Percentiles rank a stretch among this genome's conserved stretches.
Evolutionary conservation across 2,113 vertebrate genomes (phyloP).

Genomic region (Trichechus manatus): DNA sequence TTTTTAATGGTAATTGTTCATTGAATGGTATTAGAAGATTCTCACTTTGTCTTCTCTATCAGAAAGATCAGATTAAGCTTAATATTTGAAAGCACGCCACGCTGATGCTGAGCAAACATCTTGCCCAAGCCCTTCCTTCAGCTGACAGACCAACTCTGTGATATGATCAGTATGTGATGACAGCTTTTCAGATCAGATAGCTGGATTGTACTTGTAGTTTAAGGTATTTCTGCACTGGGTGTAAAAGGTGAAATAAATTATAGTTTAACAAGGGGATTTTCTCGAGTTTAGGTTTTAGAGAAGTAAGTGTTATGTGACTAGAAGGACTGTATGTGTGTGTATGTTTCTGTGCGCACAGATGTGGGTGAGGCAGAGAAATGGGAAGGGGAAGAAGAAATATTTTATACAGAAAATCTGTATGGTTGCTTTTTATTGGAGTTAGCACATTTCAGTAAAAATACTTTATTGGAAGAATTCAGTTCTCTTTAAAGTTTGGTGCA

Average conservation of each 20-base stretch:
- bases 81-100: conserved; percentile 82
- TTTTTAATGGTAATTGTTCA: conserved; percentile 68
- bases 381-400: not conserved
- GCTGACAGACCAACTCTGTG: conserved; percentile 62
- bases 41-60: conserved; percentile 71
- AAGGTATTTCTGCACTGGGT: conserved; percentile 75
- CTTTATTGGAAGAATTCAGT: not conserved
- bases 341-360: not conserved
- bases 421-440: conserved; percentile 43
- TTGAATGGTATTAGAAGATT: conserved; percentile 72
- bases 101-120: conserved; percentile 71
- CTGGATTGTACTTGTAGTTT: conserved; percentile 79
- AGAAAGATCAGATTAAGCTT: conserved; percentile 83
- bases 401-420: not conserved
- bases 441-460: not conserved
- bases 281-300: not conserved
- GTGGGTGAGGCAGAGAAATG: not conserved
- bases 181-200: conserved; percentile 48
- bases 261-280: conserved; percentile 59
- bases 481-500: conserved; percentile 35
- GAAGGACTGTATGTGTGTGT: not conserved
- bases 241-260: conserved; percentile 61
- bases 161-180: conserved; percentile 63
- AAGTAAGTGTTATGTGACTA: not conserved
- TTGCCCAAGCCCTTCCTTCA: not conserved